Evolutionary conservation across 2,113 vertebrate genomes (phyloP), one percentile per base, ranked within the genome.

Genomic region (Platanista minor): DNA sequence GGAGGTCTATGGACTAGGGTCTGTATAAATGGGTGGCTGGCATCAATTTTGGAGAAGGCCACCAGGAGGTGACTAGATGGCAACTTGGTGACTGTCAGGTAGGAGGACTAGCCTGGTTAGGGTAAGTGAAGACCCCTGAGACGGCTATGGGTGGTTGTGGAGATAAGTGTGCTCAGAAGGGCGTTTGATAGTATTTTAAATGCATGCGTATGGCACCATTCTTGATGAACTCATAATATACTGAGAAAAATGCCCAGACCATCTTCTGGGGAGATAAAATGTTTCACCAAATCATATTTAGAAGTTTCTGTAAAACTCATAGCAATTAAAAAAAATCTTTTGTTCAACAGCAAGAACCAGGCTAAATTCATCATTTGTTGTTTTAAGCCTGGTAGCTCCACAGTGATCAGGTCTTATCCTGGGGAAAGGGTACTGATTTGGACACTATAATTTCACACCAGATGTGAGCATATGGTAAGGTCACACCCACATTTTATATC

Each of bases 151-250:
- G 29, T n/a, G 12, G 36, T 14, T 43, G 21, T 43, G 5, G 21
- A 31, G 18, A 43, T 62, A 92, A 11, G 13, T n/a, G 20, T 18
- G 14, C 41, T 90, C n/a, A 59, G 14, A 61, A 61, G 13, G 17
- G 9, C 17, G 13, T 7, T 5, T 71, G 10, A 77, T 46, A 14
- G 20, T 49, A 8, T 29, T 85, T 59, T 52, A 87, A 57, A 39
- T 81, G 31, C 1, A 62, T n/a, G 6, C 23, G 25, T 0, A 25
- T 66, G 41, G 20, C 5, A 2, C 10, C 25, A 3, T 41, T 75
- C 27, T 94, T 62, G 62, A 21, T 49, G 27, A 61, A 46, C 43
- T 66, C 29, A 27, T 77, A 75, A 61, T 9, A 29, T 33, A 46
- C 33, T 62, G 49, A 49, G 46, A 72, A 88, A 64, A 85, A 54